These are phyloP conservation scores for Uloborus plumipes DNA, from an alignment of 2,888 invertebrate species.

Conservation along the genomic window DNA sequence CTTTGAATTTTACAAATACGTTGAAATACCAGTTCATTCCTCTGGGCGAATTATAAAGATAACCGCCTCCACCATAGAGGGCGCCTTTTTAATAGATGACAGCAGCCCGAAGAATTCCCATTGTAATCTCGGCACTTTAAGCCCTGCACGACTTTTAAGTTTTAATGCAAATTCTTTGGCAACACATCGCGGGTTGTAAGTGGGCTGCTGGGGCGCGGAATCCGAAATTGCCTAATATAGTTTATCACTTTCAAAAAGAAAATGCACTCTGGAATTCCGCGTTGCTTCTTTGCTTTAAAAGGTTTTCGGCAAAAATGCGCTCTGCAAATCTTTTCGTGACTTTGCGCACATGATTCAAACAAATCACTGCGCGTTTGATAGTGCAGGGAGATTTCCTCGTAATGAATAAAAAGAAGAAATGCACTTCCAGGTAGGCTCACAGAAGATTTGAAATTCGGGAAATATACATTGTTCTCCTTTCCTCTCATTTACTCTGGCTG, in stretches of 20 bases:
- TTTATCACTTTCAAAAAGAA: conserved; percentile 60
- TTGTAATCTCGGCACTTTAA: conserved; percentile 33
- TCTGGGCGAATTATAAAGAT: conserved; percentile 32
- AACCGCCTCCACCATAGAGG: conserved; percentile 21
- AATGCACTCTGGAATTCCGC: conserved; percentile 38
- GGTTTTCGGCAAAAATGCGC: conserved; percentile 35
- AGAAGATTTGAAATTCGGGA: too few species aligned
- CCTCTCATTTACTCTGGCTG: too few species aligned
- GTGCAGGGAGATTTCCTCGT: conserved; percentile 8
- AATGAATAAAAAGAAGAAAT: conserved; percentile 28
- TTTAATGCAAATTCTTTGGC: conserved; percentile 64
- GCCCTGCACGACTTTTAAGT: conserved; percentile 47
- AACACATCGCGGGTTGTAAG: conserved; percentile 10
- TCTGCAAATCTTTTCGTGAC: conserved; percentile 13
- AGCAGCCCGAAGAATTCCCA: conserved; percentile 50
- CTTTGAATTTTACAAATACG: conserved; percentile 44
- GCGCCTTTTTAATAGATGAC: conserved; percentile 57
- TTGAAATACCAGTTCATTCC: conserved; percentile 31
- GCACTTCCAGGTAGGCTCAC: too few species aligned
- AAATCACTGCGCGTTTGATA: conserved; percentile 36
- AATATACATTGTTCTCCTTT: too few species aligned
- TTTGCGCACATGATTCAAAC: conserved; percentile 31
- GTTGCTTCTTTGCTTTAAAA: conserved; percentile 39
- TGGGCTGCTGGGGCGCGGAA: conserved; percentile 12
- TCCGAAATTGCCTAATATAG: conserved; percentile 55